Percentiles rank a stretch among this genome's conserved stretches.
These are phyloP conservation scores for Phasianus colchicus DNA, from an alignment of 2,113 vertebrate species.

Conservation along the genomic window DNA sequence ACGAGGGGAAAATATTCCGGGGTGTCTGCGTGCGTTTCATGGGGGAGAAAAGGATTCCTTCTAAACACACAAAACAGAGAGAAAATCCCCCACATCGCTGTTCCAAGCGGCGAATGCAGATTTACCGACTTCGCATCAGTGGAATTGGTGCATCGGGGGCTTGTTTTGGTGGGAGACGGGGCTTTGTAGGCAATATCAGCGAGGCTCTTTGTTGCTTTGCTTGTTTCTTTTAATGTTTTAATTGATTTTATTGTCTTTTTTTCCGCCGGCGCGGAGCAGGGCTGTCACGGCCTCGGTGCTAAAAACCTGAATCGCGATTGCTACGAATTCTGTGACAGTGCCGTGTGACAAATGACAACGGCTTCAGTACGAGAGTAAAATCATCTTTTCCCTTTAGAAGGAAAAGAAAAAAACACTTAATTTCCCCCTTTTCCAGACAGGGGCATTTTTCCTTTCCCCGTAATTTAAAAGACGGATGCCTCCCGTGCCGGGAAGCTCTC, in stretches of 20 bases:
- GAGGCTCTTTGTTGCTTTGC: not conserved
- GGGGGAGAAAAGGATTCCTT: not conserved
- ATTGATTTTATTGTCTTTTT: not conserved
- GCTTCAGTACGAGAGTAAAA: not conserved
- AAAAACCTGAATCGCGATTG: not conserved
- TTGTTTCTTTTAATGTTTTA: not conserved
- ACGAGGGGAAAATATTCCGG: constrained; percentile 55
- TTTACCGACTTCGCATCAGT: not conserved
- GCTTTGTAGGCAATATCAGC: not conserved
- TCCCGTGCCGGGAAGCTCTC: not conserved
- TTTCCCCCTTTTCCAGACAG: not conserved
- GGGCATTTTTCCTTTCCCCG: not conserved
- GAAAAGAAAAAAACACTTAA: not conserved
- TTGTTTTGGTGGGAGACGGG: not conserved
- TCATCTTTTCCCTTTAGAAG: not conserved
- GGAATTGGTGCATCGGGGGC: not conserved
- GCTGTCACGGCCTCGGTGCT: not conserved
- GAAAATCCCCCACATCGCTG: not conserved
- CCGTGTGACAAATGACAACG: not conserved
- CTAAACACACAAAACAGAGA: not conserved
- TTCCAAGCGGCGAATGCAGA: not conserved
- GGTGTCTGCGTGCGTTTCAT: not conserved
- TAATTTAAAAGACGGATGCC: not conserved
- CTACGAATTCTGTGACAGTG: not conserved
- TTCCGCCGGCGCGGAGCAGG: fast-evolving